phyloP scores from a whole-genome alignment of 2,888 invertebrate species.

The Mycalesis mineus region DNA sequence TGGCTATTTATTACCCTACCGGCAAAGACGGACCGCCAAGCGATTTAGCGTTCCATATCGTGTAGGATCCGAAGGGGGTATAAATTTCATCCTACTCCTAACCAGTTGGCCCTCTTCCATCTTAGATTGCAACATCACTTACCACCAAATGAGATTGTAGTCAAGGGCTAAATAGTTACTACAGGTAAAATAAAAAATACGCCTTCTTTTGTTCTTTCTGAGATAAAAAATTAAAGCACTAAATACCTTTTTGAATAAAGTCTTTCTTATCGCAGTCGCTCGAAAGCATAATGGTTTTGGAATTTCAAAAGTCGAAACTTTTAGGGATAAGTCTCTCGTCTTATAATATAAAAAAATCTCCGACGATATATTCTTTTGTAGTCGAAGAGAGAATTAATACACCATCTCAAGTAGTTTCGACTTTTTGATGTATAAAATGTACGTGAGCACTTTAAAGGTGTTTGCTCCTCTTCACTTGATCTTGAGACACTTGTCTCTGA shows the following conservation, averaged over 20 bases:
- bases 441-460: conserved; percentile 20
- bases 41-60: no score
- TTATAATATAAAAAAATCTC: background rate
- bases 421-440: conserved; percentile 17
- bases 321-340: background rate
- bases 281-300: background rate
- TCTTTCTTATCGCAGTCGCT: background rate
- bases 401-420: conserved; percentile 12
- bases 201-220: no score
- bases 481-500: conserved; percentile 16
- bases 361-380: conserved; percentile 11
- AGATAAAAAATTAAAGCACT: background rate
- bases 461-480: conserved; percentile 20
- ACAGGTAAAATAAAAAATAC: no score
- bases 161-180: no score
- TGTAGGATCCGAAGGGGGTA: no score
- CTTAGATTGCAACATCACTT: no score
- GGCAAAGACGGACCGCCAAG: no score
- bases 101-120: no score
- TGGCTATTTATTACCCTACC: no score
- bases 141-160: no score
- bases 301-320: background rate
- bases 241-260: background rate
- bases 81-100: no score
- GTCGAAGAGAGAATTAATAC: conserved; percentile 18